Base-by-base conservation (phyloP, 2,113 vertebrate genomes). In the Sapajus apella region DNA sequence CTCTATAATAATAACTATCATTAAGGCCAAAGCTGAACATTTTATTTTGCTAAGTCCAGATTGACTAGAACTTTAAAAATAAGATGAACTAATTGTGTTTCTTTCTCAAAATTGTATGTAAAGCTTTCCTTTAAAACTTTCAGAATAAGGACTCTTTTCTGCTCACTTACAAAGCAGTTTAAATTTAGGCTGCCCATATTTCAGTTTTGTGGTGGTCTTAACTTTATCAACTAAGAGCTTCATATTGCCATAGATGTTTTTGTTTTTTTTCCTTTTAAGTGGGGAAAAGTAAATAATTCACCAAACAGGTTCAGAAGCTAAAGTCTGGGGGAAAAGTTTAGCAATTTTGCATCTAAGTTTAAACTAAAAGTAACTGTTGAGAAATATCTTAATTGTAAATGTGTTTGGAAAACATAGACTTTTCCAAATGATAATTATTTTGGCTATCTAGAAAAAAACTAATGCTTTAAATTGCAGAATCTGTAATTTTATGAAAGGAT, bases 301-400 rank as follows among this genome's bases (percentile, higher is more conserved):
- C 3, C 14, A 96, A 96, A 70, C n/a, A 95, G 21, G 2, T 50
- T 84, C 77, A 92, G 58, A 92, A 68, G 45, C 55, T 97, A 96
- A 89, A 75, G 13, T 0, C 25, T 43, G 12, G 80, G 50, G 5
- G 35, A 37, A 50, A 37, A 77, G 27, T 73, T 56, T 2, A 40
- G 13, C 76, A 94, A 92, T 10, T 85, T 17, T 76, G 10, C 25
- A 76, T 32, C 35, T 95, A 87, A 90, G 87, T 89, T 84, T 88
- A 96, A 82, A 77, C 20, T 73, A 70, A 64, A 45, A 95, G 37
- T 83, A 93, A 83, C 30, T 82, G 30, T n/a, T 61, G 21, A 92
- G 23, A 75, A 55, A 55, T 89, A n/a, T 56, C 45, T 85, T 92
- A 47, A 21, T 58, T 89, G n/a, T 73, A 66, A 87, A 81, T 81